Conservation (phyloP, 2,113 vertebrate species). For the Tetrao urogallus region DNA sequence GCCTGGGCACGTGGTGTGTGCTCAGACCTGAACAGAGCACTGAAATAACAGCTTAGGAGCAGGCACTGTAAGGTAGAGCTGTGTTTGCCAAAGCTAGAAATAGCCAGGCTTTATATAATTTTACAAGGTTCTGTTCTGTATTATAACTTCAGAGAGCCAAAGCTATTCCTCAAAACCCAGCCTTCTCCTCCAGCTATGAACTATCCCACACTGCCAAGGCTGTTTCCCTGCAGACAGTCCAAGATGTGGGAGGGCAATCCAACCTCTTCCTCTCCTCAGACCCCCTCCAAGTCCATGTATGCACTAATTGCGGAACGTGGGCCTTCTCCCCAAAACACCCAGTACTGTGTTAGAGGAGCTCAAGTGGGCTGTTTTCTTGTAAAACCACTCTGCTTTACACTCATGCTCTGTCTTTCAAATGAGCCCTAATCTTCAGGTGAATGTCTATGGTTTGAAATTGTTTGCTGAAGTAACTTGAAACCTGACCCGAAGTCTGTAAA, state of each 20-base stretch:
- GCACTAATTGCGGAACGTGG: background rate
- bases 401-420: background rate
- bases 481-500: slow-evolving; percentile 40
- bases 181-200: slow-evolving; percentile 60
- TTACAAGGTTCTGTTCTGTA: slow-evolving; percentile 47
- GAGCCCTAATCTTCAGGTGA: background rate
- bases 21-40: background rate
- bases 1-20: background rate
- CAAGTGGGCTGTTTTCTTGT: background rate
- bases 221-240: slow-evolving; percentile 34
- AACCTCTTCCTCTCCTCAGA: background rate
- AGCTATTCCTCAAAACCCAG: slow-evolving; percentile 62
- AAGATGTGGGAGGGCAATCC: slow-evolving; percentile 29
- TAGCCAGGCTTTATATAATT: slow-evolving; percentile 37
- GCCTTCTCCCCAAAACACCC: background rate
- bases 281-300: background rate
- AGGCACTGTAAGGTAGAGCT: background rate
- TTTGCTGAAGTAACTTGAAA: slow-evolving; percentile 42
- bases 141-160: slow-evolving; percentile 58
- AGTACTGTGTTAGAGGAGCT: background rate
- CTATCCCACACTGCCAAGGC: slow-evolving; percentile 48
- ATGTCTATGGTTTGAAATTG: background rate
- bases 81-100: slow-evolving; percentile 51
- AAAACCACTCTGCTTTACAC: background rate
- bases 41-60: background rate